Conservation (phyloP, 2,797 vertebrate genomes). For the Mareca strepera region DNA sequence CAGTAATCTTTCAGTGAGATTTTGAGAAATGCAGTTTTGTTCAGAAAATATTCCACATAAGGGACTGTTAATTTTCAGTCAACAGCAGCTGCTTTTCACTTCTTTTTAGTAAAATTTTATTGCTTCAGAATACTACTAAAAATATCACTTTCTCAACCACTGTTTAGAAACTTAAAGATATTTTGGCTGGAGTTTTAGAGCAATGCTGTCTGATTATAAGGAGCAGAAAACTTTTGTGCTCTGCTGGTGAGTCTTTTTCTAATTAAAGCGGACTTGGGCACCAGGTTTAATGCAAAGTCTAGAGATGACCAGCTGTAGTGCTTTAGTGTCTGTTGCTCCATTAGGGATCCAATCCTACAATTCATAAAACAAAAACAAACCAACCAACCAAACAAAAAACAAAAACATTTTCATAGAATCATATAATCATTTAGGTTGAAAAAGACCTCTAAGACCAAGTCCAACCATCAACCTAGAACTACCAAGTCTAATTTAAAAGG, state of each 20-base stretch:
- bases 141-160: neutral
- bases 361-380: neutral
- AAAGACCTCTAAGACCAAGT: too few species aligned
- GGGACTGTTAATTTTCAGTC: neutral
- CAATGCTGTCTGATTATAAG: neutral
- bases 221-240: neutral
- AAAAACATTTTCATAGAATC: too few species aligned
- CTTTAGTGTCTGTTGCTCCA: neutral
- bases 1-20: neutral
- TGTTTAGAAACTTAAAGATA: neutral
- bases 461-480: too few species aligned
- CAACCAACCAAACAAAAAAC: too few species aligned
- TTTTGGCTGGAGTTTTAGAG: neutral
- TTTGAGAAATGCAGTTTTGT: neutral
- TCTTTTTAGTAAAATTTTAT: neutral
- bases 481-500: neutral
- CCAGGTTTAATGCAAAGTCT: neutral
- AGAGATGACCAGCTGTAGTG: neutral
- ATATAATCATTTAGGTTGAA: too few species aligned
- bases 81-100: neutral
- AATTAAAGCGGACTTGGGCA: neutral
- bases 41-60: neutral
- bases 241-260: neutral
- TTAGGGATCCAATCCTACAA: neutral
- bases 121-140: neutral